Evolutionary conservation across 2,113 vertebrate genomes (phyloP).

Genomic region (Siniperca chuatsi): DNA sequence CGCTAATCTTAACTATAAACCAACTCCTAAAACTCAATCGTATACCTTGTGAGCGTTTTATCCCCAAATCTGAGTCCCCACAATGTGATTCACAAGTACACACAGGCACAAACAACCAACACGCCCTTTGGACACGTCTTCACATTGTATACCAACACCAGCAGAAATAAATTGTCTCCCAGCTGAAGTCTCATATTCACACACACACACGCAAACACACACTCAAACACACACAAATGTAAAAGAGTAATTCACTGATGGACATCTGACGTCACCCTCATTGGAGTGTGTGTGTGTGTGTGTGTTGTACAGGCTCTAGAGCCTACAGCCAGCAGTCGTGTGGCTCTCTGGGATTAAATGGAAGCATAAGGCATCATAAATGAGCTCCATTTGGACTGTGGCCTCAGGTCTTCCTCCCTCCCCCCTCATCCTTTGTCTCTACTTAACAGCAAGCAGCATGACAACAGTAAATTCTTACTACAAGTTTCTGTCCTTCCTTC

Average conservation of each 20-base stretch:
- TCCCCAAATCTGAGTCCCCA: neutral
- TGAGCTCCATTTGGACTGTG: conserved; percentile 67
- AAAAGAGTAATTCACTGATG: conserved; percentile 25
- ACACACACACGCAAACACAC: neutral
- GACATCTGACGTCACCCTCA: conserved; percentile 29
- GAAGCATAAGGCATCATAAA: conserved; percentile 71
- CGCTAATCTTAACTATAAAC: neutral
- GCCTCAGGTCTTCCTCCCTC: conserved; percentile 55
- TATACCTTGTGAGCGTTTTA: neutral
- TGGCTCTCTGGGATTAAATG: conserved; percentile 66
- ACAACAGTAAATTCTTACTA: conserved; percentile 21
- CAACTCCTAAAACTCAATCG: neutral
- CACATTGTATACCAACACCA: neutral
- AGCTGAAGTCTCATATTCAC: neutral
- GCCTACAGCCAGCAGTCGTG: conserved; percentile 26
- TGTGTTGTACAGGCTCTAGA: conserved; percentile 21
- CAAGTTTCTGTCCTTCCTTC: conserved; percentile 2
- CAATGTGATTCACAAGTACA: neutral
- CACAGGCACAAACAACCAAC: too few relatives aligned
- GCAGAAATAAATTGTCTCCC: conserved; percentile 15
- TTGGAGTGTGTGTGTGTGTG: neutral
- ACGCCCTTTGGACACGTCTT: neutral
- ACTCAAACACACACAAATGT: neutral
- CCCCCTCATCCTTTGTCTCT: conserved; percentile 28
- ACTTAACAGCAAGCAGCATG: conserved; percentile 42